phyloP scores from a whole-genome alignment of 2,888 invertebrate species.

The Crematogaster levior region DNA sequence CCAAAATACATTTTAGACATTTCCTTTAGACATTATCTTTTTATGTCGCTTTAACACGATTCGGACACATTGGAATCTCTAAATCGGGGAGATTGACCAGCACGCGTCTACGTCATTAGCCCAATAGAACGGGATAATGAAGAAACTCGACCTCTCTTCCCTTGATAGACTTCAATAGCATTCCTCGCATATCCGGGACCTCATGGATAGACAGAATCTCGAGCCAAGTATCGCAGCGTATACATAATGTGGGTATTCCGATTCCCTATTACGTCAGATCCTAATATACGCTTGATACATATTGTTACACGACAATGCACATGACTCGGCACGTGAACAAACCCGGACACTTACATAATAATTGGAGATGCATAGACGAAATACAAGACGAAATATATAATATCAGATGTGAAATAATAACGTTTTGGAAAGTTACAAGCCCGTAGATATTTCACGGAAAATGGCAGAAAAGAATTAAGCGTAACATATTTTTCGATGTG shows the following conservation, averaged over 20 bases:
- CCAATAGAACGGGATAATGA: slow-evolving; percentile 77
- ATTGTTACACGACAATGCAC: slow-evolving; percentile 67
- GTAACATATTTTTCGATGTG: slow-evolving; percentile 46
- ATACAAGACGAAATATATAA: slow-evolving; percentile 43
- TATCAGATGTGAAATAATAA: background rate
- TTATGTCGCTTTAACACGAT: slow-evolving; percentile 9
- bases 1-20: background rate
- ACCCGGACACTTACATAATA: slow-evolving; percentile 64
- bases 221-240: slow-evolving; percentile 67
- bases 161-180: slow-evolving; percentile 80
- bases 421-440: background rate
- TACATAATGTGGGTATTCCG: slow-evolving; percentile 60
- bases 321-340: slow-evolving; percentile 64
- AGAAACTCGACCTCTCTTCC: slow-evolving; percentile 76
- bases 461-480: background rate
- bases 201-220: slow-evolving; percentile 58
- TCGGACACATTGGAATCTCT: slow-evolving; percentile 26
- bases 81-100: slow-evolving; percentile 58
- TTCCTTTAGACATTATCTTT: background rate
- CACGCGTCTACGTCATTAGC: slow-evolving; percentile 75
- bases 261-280: slow-evolving; percentile 65
- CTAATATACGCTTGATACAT: slow-evolving; percentile 54
- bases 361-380: slow-evolving; percentile 47
- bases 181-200: slow-evolving; percentile 73
- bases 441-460: background rate